Evolutionary conservation across 2,888 invertebrate species (phyloP), one percentile per base, ranked within the genome.

Genomic region (Lepetodrilus schrolli): DNA sequence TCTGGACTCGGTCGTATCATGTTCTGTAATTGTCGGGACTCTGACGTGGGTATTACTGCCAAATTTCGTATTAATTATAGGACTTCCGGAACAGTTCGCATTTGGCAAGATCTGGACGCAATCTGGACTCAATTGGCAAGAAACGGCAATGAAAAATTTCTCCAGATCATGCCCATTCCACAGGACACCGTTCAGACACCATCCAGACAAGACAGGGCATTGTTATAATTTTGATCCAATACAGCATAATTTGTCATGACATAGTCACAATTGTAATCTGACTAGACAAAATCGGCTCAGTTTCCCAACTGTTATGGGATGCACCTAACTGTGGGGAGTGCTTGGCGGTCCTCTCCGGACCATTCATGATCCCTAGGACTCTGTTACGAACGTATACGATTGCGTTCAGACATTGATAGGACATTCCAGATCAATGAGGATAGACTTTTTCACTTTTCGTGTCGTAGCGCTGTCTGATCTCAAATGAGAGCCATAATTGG

Each of bases 391-490:
- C 37, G 37, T 37, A 37, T 13, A 37, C 38, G 38, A 37, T 13
- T 37, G 38, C 38, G 38, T 37, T 37, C 38, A 37, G 38, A 37
- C 38, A 37, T 37, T 37, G 38, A 37, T 37, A 37, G 38, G 38
- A 37, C 38, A 37, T 37, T 37, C 0, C 0, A 0, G 38, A 37
- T 37, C 38, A 37, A 37, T 37, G 38, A 37, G 38, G n/a, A n/a
- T n/a, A n/a, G 20, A 7, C 26, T 69, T 69, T 66, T 26, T 65
- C 65, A 49, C 49, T 49, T 49, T 49, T 49, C 1, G 17, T 49
- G 49, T 49, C 49, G 49, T 49, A 49, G 49, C 49, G 17, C 49
- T 49, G 49, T 49, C 49, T 49, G 49, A 49, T 49, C 49, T 49
- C 49, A 49, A 49, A 49, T 1, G 49, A 17, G 49, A 49, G 10